Evolutionary conservation across 1,140 invertebrate genomes (phyloP), one percentile per base, ranked within the genome.

Genomic region (Sarcophaga bullata): DNA sequence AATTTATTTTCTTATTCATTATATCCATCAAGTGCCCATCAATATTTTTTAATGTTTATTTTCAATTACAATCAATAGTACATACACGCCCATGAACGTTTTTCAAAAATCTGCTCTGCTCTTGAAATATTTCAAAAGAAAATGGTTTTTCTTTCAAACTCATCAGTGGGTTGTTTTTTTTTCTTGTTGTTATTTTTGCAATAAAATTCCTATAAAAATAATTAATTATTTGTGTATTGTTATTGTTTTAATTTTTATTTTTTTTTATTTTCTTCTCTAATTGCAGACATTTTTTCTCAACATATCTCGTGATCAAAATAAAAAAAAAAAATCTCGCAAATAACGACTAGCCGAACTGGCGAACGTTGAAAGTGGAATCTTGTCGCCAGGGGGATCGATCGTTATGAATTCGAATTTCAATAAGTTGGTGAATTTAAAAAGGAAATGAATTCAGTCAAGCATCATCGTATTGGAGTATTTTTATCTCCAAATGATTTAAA

Each of bases 381-480:
- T 58, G 11, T 58, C 13, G 54, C 7, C 54, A n/a, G 25, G 25
- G 4, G 25, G 4, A 37, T 2, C 25, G 25, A 37, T 37, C n/a
- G 15, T n/a, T n/a, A 58, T 58, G 54, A 58, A 13, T 58, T 58
- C n/a, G 13, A 58, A 58, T 58, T 58, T 58, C 54, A 58, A 58
- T 58, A 58, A 58, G 54, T 58, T 58, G 15, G 54, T 68, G 62
- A 6, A 0, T 68, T 68, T 68, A 19, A 68, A 68, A 52, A 78
- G 49, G 75, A 78, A 78, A 78, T 78, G 89, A 90, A 89, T 88
- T 89, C 87, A 68, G 86, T 87, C 85, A 85, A 87, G 84, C 89
- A 89, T 87, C 87, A 89, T 89, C 88, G 89, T 85, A 87, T 88
- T 88, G 89, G 89, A 87, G 89, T 90, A 82, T 90, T 90, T 90